Evolutionary conservation across 1,140 invertebrate genomes (phyloP).

Genomic region (Argopecten irradians): DNA sequence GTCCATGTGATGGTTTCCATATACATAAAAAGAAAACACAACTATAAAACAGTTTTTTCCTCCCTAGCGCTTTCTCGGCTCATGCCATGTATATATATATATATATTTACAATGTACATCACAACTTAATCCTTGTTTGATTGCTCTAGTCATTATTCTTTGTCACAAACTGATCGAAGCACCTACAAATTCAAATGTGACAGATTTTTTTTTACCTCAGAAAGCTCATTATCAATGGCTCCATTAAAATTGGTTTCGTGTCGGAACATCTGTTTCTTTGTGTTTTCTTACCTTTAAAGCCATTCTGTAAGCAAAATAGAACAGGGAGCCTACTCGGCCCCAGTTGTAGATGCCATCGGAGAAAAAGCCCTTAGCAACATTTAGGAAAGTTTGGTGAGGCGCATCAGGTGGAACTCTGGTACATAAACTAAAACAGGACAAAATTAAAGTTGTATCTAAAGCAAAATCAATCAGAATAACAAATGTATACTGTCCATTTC

Average conservation of each 20-base stretch:
- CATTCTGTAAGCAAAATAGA: constrained; percentile 77
- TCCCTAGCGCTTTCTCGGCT: no score
- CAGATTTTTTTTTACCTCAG: not conserved
- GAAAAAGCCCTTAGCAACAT: constrained; percentile 74
- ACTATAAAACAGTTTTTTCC: no score
- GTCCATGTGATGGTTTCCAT: no score
- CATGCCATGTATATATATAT: no score
- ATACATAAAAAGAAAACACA: no score
- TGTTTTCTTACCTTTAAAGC: constrained; percentile 68
- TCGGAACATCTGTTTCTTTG: no score
- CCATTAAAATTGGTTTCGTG: not conserved
- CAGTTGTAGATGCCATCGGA: constrained; percentile 74
- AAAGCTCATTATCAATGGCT: not conserved
- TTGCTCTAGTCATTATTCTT: no score
- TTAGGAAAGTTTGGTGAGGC: constrained; percentile 70
- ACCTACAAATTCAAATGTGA: not conserved
- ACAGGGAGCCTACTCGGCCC: constrained; percentile 74
- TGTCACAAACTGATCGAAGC: not conserved
- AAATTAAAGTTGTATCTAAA: not conserved
- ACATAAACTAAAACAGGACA: constrained; percentile 64
- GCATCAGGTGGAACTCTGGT: constrained; percentile 69
- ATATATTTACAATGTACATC: no score
- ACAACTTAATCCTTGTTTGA: no score
- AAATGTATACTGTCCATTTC: no score
- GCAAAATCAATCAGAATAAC: no score